Base-by-base conservation (phyloP, 2,888 invertebrate species). In the Eupithecia centaureata region DNA sequence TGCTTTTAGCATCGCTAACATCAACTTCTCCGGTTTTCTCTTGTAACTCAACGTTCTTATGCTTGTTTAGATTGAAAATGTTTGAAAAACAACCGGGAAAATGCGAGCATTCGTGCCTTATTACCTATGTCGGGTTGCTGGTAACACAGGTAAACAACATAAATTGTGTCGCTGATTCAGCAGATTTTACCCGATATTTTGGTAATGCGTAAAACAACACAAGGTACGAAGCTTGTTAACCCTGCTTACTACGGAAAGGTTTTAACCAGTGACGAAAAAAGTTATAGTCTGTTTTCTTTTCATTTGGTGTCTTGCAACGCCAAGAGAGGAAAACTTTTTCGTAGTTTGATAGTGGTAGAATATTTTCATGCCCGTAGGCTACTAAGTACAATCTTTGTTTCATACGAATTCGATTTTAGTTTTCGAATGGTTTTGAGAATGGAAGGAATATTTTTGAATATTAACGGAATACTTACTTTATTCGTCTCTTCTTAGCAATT, bases 51-150 rank as follows among this genome's bases (percentile, higher is more conserved):
- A 10, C 30, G 25, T 47, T 56, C 42, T 27, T 61, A 28, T 60
- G 58, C 51, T 13, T 51, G 25, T 13, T 35, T 32, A 8, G 38
- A 30, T 59, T 42, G 51, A 13, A 63, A 59, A 63, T 63, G 59
- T 63, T 52, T 58, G 30, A 42, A 63, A 38, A 63, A 47, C 22
- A 38, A 52, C 47, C 42, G 4, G 13, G 8, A 33, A 33, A 47
- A 58, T 38, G 18, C 22, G 8, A n/a, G n/a, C n/a, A 32, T 25
- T 18, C 25, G 0, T 35, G 18, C 33, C 56, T 30, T 18, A 8
- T 30, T 12, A n/a, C n/a, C n/a, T n/a, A 47, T 47, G 22, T 47
- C 47, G 12, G 47, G 47, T 22, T 12, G 18, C 42, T 42, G 47
- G 42, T 47, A 47, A 47, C 47, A 47, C 47, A 22, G 47, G 47